Percentiles rank a stretch among this genome's conserved stretches.
These are phyloP conservation scores for Aradophagus sp. DNA, from an alignment of 1,140 invertebrate genomes.

Conservation along the genomic window DNA sequence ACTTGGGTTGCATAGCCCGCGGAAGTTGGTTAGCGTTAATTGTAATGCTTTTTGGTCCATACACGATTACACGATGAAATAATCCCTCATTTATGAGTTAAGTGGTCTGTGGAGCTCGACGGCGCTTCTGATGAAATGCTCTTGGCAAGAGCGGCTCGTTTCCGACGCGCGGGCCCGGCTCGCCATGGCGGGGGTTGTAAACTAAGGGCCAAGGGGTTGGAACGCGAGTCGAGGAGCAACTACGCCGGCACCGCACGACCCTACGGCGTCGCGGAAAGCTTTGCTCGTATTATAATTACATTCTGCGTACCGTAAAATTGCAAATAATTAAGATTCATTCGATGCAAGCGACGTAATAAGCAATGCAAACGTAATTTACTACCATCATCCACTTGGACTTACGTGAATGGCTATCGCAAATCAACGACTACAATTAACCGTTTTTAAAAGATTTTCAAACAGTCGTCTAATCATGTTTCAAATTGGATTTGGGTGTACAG, in stretches of 20 bases:
- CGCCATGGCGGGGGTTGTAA: constrained; percentile 54
- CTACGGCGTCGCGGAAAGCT: constrained; percentile 64
- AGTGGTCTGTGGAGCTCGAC: constrained; percentile 72
- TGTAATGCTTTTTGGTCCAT: constrained; percentile 73
- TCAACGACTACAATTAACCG: constrained; percentile 49
- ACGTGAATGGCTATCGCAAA: constrained; percentile 48
- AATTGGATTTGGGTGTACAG: constrained; percentile 5
- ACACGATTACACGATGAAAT: constrained; percentile 73
- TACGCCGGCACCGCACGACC: constrained; percentile 62
- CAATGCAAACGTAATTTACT: constrained; percentile 60
- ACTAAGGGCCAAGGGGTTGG: constrained; percentile 61
- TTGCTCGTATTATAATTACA: constrained; percentile 72
- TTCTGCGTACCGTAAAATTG: constrained; percentile 70
- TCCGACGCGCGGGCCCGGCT: constrained; percentile 53
- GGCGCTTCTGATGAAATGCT: constrained; percentile 73
- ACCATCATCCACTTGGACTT: constrained; percentile 43
- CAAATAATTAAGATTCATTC: constrained; percentile 73
- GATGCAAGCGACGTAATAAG: constrained; percentile 64
- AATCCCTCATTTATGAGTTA: constrained; percentile 74
- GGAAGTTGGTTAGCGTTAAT: constrained; percentile 73
- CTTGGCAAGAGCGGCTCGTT: constrained; percentile 63
- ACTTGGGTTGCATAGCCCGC: constrained; percentile 55
- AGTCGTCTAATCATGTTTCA: constrained; percentile 19
- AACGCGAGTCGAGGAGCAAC: constrained; percentile 63
- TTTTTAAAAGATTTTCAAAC: constrained; percentile 44